A percentile compares a stretch with the other conserved stretches of the same genome.
These are phyloP conservation scores for Dilophus febrilis DNA, from an alignment of 2,888 invertebrate species.

Conservation along the genomic window DNA sequence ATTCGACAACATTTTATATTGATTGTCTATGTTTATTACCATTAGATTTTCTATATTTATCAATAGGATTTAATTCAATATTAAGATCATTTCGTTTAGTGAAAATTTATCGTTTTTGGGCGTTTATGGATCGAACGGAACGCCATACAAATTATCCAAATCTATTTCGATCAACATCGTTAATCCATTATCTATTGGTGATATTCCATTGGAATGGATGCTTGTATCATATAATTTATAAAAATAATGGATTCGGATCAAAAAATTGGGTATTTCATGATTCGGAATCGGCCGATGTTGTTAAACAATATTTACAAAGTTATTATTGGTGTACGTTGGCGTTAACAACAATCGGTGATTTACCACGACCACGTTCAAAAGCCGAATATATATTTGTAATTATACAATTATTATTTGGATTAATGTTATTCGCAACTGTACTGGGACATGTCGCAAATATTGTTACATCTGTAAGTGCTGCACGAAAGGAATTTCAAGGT, in stretches of 20 bases:
- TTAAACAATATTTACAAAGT: constrained; percentile 91
- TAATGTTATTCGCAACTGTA: constrained; percentile 89
- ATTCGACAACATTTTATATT: constrained; percentile 92
- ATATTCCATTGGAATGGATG: constrained; percentile 99
- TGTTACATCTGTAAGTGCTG: constrained; percentile 92
- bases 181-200: constrained; percentile 91
- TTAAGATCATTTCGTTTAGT: constrained; percentile 89
- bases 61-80: constrained; percentile 93
- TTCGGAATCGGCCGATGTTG: constrained; percentile 71
- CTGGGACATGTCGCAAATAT: constrained; percentile 96
- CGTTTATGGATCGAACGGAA: constrained; percentile 95
- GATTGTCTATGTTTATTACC: constrained; percentile 96
- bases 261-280: constrained; percentile 84
- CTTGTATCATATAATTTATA: constrained; percentile 91
- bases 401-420: constrained; percentile 81
- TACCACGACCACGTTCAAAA: constrained; percentile 81
- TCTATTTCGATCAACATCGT: constrained; percentile 78
- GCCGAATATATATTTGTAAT: constrained; percentile 93
- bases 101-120: constrained; percentile 96
- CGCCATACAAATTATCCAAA: constrained; percentile 98
- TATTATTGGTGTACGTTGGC: constrained; percentile 97
- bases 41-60: constrained; percentile 93
- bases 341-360: constrained; percentile 85
- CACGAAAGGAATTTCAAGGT: constrained; percentile 98
- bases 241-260: constrained; percentile 87